A percentile compares a stretch with the other conserved stretches of the same genome.
These are phyloP conservation scores for Cirrhinus molitorella DNA, from an alignment of 2,797 vertebrate species.

Conservation along the genomic window DNA sequence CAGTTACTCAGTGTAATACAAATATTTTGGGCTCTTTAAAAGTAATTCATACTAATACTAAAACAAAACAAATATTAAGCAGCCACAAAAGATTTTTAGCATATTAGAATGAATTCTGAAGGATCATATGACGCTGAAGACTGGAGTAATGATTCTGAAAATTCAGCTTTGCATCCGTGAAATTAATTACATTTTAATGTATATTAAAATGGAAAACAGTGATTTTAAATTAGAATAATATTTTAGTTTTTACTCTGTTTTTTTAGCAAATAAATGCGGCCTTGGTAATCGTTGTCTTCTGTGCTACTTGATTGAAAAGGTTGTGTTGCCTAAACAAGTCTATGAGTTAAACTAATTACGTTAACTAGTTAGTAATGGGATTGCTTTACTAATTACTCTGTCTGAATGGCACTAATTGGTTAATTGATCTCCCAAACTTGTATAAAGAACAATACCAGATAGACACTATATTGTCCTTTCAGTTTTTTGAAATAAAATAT, in stretches of 20 bases:
- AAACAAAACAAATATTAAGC: neutral
- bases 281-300: no score
- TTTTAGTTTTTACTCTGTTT: neutral
- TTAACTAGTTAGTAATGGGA: conserved; percentile 11
- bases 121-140: neutral
- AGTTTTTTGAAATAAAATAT: neutral
- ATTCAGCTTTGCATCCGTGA: neutral
- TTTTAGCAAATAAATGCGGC: neutral
- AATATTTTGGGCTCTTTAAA: neutral
- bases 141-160: neutral
- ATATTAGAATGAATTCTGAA: neutral
- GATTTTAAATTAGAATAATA: neutral
- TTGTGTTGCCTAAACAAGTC: neutral
- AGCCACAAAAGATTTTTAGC: neutral
- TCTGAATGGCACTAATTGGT: neutral
- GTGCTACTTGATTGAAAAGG: neutral
- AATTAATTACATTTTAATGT: neutral
- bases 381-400: conserved; percentile 17
- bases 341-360: neutral
- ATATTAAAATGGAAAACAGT: neutral
- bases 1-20: neutral
- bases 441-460: neutral
- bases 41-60: neutral
- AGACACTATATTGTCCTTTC: neutral
- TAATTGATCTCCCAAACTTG: neutral